Evolutionary conservation across 2,888 invertebrate species (phyloP).

Genomic region (Villa cingulata): DNA sequence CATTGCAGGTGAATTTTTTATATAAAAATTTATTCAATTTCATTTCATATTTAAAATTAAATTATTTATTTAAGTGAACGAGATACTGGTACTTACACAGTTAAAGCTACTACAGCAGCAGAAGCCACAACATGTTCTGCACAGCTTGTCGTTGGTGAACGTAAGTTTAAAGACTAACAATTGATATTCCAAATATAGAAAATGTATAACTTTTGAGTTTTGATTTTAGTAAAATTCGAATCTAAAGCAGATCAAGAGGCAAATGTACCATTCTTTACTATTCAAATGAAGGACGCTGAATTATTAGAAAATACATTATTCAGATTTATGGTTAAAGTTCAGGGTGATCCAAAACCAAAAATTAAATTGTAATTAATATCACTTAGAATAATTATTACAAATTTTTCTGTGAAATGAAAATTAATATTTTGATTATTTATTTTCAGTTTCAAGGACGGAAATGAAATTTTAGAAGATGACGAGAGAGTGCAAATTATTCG

Average conservation of each 20-base stretch:
- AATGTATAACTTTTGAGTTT: no score
- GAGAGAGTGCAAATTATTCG: constrained; percentile 55
- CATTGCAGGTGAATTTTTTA: constrained; percentile 43
- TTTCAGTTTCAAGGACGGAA: constrained; percentile 68
- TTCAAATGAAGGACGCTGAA: constrained; percentile 77
- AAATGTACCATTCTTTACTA: constrained; percentile 70
- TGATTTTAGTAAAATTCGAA: constrained; percentile 5
- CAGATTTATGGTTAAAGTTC: constrained; percentile 76
- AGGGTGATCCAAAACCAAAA: constrained; percentile 77
- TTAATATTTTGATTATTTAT: neutral
- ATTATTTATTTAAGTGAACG: constrained; percentile 37
- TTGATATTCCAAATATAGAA: no score
- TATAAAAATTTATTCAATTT: neutral
- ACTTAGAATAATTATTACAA: neutral
- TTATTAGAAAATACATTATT: constrained; percentile 74
- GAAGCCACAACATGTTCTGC: constrained; percentile 77
- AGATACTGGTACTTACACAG: constrained; percentile 84
- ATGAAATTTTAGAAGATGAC: constrained; percentile 52
- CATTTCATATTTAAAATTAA: neutral
- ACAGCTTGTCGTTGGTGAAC: constrained; percentile 70
- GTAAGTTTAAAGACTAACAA: constrained; percentile 48
- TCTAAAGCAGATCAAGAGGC: constrained; percentile 32
- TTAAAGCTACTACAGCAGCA: constrained; percentile 66
- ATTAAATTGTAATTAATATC: constrained; percentile 74
- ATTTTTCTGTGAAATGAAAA: neutral